Percentiles rank a stretch among this genome's conserved stretches.
Evolutionary conservation across 2,797 vertebrate species (phyloP).

Genomic region (Chiroxiphia lanceolata): DNA sequence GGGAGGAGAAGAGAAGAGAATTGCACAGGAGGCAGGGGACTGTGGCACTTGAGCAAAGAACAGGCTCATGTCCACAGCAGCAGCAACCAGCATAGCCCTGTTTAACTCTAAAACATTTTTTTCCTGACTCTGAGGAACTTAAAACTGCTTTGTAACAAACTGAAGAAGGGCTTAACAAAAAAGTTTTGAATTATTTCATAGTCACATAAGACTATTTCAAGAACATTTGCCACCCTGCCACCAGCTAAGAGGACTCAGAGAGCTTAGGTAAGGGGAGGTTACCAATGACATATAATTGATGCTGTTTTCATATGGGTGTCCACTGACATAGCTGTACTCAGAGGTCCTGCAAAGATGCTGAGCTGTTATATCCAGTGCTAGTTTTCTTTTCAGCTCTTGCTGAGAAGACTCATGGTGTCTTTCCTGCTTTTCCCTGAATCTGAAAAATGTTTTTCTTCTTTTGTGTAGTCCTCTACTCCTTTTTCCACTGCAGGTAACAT

Average conservation of each 20-base stretch:
- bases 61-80: not conserved
- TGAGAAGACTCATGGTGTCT: not conserved
- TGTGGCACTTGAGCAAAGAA: not conserved
- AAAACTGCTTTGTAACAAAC: not conserved
- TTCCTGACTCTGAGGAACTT: not conserved
- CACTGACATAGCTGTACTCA: not conserved
- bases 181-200: not conserved
- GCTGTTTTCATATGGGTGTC: not conserved
- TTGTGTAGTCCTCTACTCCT: not conserved
- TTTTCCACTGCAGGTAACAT: not conserved
- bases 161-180: not conserved
- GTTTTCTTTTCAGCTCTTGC: not conserved
- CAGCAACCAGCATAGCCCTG: not conserved
- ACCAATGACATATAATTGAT: not conserved
- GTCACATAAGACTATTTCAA: not conserved
- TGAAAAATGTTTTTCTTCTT: not conserved
- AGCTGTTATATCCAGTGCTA: not conserved
- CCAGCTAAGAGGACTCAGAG: not conserved
- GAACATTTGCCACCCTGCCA: not conserved
- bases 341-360: not conserved
- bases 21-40: not conserved
- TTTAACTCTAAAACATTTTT: not conserved
- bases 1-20: not conserved
- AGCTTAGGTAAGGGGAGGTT: not conserved
- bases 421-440: not conserved